Conservation (phyloP, 2,888 invertebrate species). For the Ectemnius continuus region DNA sequence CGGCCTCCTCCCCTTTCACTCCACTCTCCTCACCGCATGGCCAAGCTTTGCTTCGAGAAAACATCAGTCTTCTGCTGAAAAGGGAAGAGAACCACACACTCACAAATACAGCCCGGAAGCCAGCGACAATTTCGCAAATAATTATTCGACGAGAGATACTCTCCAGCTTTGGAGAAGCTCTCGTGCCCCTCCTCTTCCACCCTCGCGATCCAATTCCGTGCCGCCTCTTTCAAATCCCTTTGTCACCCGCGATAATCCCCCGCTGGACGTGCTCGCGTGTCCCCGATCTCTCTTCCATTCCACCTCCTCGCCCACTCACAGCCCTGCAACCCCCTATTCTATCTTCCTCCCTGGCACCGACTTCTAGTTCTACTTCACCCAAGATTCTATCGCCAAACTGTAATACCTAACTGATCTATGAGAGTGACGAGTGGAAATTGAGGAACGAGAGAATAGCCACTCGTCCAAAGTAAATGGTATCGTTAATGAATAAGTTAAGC, state of each 20-base stretch:
- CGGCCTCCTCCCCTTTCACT: too few relatives aligned
- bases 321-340: conserved; percentile 5
- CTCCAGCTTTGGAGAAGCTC: conserved; percentile 51
- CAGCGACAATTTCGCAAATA: conserved; percentile 54
- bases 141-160: conserved; percentile 57
- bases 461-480: not conserved
- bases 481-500: not conserved
- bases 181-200: conserved; percentile 28
- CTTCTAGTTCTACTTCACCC: not conserved
- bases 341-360: not conserved
- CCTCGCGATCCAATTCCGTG: conserved; percentile 53
- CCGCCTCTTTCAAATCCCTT: conserved; percentile 60
- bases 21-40: too few relatives aligned
- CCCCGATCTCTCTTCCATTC: conserved; percentile 15
- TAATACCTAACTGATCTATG: conserved; percentile 34
- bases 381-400: conserved; percentile 49
- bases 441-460: not conserved
- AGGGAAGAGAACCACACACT: too few relatives aligned
- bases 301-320: not conserved
- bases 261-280: conserved; percentile 48
- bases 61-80: conserved; percentile 12
- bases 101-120: conserved; percentile 11
- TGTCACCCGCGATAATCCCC: conserved; percentile 59
- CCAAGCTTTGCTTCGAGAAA: conserved; percentile 12
- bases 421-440: not conserved